phyloP scores from a whole-genome alignment of 2,888 invertebrate species.

The Buathra laborator region DNA sequence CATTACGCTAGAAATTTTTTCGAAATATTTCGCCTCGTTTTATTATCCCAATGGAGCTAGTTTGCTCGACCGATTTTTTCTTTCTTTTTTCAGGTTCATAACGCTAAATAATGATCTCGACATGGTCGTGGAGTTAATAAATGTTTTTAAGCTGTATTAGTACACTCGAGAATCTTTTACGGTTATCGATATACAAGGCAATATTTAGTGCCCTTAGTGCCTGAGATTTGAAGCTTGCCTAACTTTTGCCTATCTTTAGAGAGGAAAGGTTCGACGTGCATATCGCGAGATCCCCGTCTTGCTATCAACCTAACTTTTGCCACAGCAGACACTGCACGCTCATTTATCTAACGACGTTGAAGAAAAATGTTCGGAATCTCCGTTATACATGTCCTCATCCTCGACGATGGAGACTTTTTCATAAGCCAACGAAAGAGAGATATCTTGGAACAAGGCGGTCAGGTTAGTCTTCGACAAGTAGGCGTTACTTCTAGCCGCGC shows the following conservation, averaged over 20 bases:
- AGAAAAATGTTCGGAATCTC: not conserved
- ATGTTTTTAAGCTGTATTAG: constrained; percentile 5
- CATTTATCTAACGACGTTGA: no score
- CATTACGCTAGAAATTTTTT: constrained; percentile 57
- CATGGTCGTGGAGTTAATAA: not conserved
- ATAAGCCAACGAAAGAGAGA: constrained; percentile 29
- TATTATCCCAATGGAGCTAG: constrained; percentile 33
- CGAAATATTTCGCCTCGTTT: constrained; percentile 42
- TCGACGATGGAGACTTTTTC: constrained; percentile 15
- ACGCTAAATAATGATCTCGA: constrained; percentile 14
- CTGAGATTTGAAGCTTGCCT: not conserved
- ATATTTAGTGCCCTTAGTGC: not conserved
- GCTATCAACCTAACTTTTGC: no score
- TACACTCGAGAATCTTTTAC: not conserved
- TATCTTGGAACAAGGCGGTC: constrained; percentile 14
- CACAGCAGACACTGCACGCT: no score
- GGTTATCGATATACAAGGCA: not conserved
- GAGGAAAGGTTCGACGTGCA: no score
- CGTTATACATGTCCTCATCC: constrained; percentile 1
- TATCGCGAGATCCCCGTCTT: no score
- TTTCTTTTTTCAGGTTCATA: not conserved
- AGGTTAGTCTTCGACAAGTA: constrained; percentile 42
- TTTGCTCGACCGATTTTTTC: not conserved
- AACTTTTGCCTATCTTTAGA: no score
- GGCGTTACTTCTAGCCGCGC: constrained; percentile 53